phyloP scores from a whole-genome alignment of 2,797 vertebrate species.

The Tokudaia tokunoshimensis region DNA sequence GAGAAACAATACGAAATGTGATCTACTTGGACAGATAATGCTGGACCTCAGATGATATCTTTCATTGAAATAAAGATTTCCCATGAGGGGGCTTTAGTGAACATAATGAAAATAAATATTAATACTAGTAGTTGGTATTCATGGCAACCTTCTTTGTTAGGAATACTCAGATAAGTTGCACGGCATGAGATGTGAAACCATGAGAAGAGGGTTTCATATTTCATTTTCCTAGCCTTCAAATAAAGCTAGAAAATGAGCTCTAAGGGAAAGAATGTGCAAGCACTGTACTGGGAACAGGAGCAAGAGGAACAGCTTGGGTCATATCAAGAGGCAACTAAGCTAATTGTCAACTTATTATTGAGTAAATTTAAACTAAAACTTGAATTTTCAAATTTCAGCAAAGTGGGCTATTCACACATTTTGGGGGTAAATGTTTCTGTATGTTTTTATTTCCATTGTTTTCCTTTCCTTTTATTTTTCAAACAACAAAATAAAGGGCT shows the following conservation, averaged over 20 bases:
- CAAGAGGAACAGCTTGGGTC: not conserved
- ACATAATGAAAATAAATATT: conserved; percentile 69
- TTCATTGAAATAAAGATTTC: conserved; percentile 72
- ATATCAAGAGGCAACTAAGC: not conserved
- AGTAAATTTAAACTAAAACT: conserved; percentile 13
- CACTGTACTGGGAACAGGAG: not conserved
- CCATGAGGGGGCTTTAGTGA: conserved; percentile 60
- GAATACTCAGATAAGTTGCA: conserved; percentile 58
- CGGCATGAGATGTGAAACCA: conserved; percentile 35
- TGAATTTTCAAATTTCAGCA: not conserved
- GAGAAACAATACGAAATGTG: conserved; percentile 42
- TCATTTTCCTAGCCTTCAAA: not conserved
- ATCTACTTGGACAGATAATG: not conserved
- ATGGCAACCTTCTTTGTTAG: conserved; percentile 37
- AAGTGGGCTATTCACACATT: not conserved
- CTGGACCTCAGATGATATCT: conserved; percentile 37
- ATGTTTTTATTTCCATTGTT: not conserved
- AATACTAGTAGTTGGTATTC: conserved; percentile 65
- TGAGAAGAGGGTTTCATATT: not conserved
- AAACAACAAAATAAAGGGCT: not conserved
- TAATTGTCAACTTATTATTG: conserved; percentile 26
- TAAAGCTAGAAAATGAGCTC: not conserved
- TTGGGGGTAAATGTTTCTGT: not conserved
- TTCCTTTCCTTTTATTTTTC: not conserved
- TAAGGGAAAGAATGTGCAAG: not conserved